phyloP scores from a whole-genome alignment of 2,888 invertebrate genomes.

The Apantesis nais region DNA sequence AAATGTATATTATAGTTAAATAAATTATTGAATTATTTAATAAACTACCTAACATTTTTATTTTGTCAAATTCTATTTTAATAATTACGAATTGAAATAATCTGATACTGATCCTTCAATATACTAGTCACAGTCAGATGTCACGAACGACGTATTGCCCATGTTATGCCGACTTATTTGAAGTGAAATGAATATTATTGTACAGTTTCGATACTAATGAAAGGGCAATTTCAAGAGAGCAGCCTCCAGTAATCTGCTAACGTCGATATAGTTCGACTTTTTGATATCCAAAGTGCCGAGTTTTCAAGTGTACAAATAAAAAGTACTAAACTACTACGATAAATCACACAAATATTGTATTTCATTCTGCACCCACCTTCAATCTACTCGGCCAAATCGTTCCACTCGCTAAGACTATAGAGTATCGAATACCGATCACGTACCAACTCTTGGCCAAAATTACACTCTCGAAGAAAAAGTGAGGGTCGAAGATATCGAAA shows the following conservation, averaged over 20 bases:
- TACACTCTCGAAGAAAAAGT: constrained; percentile 42
- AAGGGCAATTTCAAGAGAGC: neutral
- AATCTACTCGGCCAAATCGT: constrained; percentile 27
- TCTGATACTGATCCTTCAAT: neutral
- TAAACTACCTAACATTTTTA: neutral
- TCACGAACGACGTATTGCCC: neutral
- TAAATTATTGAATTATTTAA: too few species aligned
- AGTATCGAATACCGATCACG: constrained; percentile 65
- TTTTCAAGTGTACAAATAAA: constrained; percentile 5
- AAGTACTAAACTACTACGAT: neutral
- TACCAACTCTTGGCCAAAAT: constrained; percentile 59
- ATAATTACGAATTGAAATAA: too few species aligned
- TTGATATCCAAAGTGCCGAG: neutral
- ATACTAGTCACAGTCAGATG: neutral
- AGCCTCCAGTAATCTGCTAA: neutral
- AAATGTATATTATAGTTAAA: too few species aligned
- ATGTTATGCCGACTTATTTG: neutral
- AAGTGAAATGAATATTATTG: neutral
- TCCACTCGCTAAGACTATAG: constrained; percentile 32
- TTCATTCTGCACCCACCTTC: constrained; percentile 24
- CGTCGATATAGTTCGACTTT: neutral
- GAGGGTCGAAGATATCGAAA: constrained; percentile 23
- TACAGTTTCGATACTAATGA: neutral
- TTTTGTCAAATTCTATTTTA: neutral
- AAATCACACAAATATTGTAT: constrained; percentile 12